These are phyloP conservation scores for Rhynchonema sp. DNA, from an alignment of 2,888 invertebrate species.

Conservation along the genomic window DNA sequence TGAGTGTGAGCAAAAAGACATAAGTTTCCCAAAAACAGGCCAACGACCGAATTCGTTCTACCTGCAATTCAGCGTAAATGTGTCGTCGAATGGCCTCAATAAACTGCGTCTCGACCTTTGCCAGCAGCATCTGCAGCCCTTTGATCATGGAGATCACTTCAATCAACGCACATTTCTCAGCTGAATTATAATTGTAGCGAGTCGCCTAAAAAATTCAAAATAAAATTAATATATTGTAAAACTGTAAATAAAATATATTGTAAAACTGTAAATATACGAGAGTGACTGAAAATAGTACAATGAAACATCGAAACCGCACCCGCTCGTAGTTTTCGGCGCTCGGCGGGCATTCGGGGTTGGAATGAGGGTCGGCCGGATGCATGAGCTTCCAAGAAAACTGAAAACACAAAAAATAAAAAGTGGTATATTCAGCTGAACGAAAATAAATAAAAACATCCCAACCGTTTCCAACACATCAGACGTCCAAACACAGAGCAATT, in stretches of 20 bases:
- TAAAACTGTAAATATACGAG: neutral
- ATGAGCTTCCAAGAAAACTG: constrained; percentile 85
- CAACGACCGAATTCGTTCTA: neutral
- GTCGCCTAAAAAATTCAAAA: constrained; percentile 48
- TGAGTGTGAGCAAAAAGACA: too few species aligned
- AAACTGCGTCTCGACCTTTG: constrained; percentile 88
- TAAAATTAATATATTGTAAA: neutral
- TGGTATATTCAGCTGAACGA: neutral
- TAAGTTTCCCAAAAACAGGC: too few species aligned
- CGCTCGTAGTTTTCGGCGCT: constrained; percentile 96
- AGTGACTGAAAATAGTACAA: neutral
- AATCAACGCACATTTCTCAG: constrained; percentile 90
- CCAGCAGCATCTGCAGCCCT: constrained; percentile 84
- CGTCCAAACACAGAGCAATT: constrained; percentile 86
- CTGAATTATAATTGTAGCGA: constrained; percentile 84
- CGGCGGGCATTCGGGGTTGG: constrained; percentile 76
- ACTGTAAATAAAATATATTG: neutral
- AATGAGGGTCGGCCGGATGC: constrained; percentile 90
- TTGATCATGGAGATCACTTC: constrained; percentile 97
- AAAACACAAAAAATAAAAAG: neutral
- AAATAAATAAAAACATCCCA: constrained; percentile 4
- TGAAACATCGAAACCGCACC: constrained; percentile 34
- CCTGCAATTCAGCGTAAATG: constrained; percentile 81
- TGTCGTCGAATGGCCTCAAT: constrained; percentile 69
- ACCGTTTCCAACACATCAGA: constrained; percentile 55